Conservation (phyloP, 2,888 invertebrate genomes). For the Carcina quercana region DNA sequence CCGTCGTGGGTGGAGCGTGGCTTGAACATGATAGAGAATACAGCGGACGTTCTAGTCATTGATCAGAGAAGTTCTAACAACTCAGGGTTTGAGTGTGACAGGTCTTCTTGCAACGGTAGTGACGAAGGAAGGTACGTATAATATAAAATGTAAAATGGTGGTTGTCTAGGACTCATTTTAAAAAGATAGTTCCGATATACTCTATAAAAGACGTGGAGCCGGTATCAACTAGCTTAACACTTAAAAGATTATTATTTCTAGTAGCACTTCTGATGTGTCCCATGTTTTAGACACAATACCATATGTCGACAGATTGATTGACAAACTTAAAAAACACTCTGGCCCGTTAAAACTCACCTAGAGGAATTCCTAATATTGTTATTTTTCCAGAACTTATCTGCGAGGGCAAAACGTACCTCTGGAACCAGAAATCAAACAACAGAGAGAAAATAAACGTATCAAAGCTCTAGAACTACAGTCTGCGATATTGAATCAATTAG, state of each 20-base stretch:
- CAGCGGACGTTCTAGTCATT: conserved; percentile 72
- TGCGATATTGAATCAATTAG: conserved; percentile 88
- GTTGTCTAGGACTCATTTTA: too few species aligned
- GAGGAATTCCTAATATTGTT: too few species aligned
- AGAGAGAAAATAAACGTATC: conserved; percentile 86
- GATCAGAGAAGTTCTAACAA: conserved; percentile 69
- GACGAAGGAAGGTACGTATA: conserved; percentile 57
- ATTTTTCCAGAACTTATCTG: conserved; percentile 76
- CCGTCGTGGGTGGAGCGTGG: conserved; percentile 75
- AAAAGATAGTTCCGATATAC: too few species aligned
- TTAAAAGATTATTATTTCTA: too few species aligned
- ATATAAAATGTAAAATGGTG: not conserved
- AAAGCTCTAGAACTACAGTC: conserved; percentile 91
- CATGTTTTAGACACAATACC: too few species aligned
- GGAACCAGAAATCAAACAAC: conserved; percentile 85
- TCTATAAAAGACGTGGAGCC: too few species aligned
- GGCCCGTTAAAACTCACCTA: too few species aligned
- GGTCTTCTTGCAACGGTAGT: conserved; percentile 61
- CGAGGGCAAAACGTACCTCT: conserved; percentile 91
- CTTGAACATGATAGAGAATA: conserved; percentile 66
- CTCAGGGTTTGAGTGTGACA: conserved; percentile 59
- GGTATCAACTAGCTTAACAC: too few species aligned
- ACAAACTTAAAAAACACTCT: too few species aligned
- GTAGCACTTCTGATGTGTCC: too few species aligned
- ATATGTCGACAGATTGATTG: too few species aligned